phyloP scores from a whole-genome alignment of 2,888 invertebrate species.

The Bombylius major region DNA sequence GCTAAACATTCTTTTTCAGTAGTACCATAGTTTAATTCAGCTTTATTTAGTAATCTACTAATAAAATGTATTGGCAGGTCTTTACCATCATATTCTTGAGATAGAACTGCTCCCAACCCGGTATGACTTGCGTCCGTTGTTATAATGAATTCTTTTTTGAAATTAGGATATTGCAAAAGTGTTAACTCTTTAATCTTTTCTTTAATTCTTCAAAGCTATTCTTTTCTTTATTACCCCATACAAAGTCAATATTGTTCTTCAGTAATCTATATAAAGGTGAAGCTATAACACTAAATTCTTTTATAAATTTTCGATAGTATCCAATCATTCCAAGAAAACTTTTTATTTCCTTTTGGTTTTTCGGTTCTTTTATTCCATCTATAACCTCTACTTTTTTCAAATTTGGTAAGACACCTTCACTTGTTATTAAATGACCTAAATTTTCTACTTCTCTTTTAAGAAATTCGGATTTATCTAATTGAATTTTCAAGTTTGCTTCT shows the following conservation, averaged over 20 bases:
- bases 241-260: constrained; percentile 2
- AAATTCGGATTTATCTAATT: constrained; percentile 20
- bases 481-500: constrained; percentile 18
- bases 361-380: constrained; percentile 16
- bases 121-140: constrained; percentile 11
- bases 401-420: constrained; percentile 22
- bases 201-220: constrained; percentile 7
- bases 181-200: constrained; percentile 4
- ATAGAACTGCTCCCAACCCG: constrained; percentile 12
- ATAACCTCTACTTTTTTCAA: constrained; percentile 21
- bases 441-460: constrained; percentile 18
- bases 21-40: constrained; percentile 7
- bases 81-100: constrained; percentile 5
- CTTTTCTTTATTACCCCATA: not conserved
- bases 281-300: constrained; percentile 13
- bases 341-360: constrained; percentile 19
- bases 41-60: constrained; percentile 12
- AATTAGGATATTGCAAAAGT: constrained; percentile 12
- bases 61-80: constrained; percentile 8
- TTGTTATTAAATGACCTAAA: constrained; percentile 23
- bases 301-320: constrained; percentile 17
- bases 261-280: constrained; percentile 14
- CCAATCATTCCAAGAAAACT: constrained; percentile 17
- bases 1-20: constrained; percentile 13
- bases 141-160: constrained; percentile 10